Conservation (phyloP, 2,797 vertebrate species). For the Pogonophryne albipinna region DNA sequence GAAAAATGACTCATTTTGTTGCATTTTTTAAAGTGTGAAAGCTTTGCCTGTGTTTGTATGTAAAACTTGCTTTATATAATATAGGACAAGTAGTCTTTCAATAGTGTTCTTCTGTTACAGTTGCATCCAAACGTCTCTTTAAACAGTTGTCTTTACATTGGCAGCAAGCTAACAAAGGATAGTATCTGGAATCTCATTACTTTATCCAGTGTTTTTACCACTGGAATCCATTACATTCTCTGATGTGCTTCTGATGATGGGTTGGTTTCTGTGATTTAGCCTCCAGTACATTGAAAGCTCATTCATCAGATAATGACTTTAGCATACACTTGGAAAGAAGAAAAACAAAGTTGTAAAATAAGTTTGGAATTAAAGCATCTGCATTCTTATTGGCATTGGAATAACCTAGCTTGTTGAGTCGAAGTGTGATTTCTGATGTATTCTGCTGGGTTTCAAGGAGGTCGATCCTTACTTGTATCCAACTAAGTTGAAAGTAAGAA, state of each 20-base stretch:
- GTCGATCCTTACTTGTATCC: not conserved
- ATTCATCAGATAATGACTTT: not conserved
- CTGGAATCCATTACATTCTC: not conserved
- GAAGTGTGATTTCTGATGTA: not conserved
- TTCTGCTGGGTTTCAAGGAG: not conserved
- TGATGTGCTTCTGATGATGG: not conserved
- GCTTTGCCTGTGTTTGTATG: conserved; percentile 32
- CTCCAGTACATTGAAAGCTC: not conserved
- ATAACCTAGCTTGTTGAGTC: not conserved
- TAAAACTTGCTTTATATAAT: conserved; percentile 17
- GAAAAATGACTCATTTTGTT: conserved; percentile 60
- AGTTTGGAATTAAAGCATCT: not conserved
- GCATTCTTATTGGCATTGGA: not conserved
- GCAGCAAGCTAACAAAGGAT: not conserved
- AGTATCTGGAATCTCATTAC: not conserved
- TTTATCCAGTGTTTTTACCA: not conserved
- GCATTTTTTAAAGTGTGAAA: conserved; percentile 45
- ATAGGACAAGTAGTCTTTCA: not conserved
- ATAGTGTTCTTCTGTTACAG: not conserved
- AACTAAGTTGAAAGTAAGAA: not conserved
- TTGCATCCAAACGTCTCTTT: not conserved
- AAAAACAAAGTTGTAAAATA: not conserved
- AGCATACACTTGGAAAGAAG: not conserved
- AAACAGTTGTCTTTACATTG: not conserved
- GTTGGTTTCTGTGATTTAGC: not conserved